Conservation (phyloP, 2,888 invertebrate genomes). For the Pristionchus mayeri region DNA sequence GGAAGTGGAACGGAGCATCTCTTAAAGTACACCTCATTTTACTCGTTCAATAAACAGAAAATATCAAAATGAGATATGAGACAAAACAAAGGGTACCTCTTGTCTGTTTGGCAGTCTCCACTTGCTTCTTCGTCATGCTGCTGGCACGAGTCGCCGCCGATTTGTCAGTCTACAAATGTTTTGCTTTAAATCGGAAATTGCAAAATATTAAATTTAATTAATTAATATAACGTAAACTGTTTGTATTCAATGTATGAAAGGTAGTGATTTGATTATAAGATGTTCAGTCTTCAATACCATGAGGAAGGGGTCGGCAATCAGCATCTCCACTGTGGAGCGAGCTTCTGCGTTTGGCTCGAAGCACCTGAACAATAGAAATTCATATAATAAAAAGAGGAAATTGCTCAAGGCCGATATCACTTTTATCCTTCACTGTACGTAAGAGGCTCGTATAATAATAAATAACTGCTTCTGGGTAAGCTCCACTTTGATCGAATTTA, state of each 20-base stretch:
- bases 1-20: conserved; percentile 71
- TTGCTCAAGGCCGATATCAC: too few species aligned
- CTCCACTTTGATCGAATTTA: too few species aligned
- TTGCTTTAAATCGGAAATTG: not conserved
- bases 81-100: conserved; percentile 16
- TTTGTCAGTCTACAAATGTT: conserved; percentile 53
- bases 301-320: conserved; percentile 91
- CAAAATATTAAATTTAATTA: too few species aligned
- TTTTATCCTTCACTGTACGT: too few species aligned
- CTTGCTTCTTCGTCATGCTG: conserved; percentile 66
- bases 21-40: conserved; percentile 51
- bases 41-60: too few species aligned
- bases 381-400: too few species aligned
- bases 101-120: conserved; percentile 41
- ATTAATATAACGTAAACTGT: too few species aligned
- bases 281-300: conserved; percentile 81
- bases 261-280: too few species aligned
- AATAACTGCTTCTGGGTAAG: too few species aligned
- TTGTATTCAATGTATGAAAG: too few species aligned
- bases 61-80: too few species aligned
- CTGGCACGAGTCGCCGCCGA: conserved; percentile 63
- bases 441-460: too few species aligned
- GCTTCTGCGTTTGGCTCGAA: conserved; percentile 92
- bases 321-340: conserved; percentile 87
- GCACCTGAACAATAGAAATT: conserved; percentile 81